Evolutionary conservation across 2,113 vertebrate species (phyloP).

Genomic region (Balaenoptera acutorostrata): DNA sequence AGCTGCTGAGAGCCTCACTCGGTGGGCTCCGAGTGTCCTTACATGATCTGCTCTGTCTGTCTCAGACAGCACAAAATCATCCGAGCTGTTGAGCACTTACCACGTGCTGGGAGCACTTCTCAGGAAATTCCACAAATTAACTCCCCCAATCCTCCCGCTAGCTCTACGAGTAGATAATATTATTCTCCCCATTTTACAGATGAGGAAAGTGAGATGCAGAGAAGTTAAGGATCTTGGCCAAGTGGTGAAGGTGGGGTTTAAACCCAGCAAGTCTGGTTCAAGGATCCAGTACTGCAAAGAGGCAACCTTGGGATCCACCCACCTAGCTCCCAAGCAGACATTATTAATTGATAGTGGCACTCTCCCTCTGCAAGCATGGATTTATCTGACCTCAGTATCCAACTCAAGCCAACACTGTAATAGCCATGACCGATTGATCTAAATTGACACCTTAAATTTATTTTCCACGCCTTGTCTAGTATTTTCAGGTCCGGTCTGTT

Average conservation of each 20-base stretch:
- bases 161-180: background rate
- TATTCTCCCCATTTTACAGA: background rate
- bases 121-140: background rate
- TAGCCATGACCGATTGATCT: background rate
- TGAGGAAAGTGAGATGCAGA: background rate
- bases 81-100: background rate
- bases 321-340: background rate
- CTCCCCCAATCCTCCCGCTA: background rate
- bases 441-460: background rate
- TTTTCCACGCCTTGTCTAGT: background rate
- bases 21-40: background rate
- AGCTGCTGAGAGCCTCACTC: background rate
- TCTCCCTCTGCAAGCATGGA: background rate
- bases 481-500: background rate
- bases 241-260: background rate
- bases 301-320: accelerated
- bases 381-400: background rate
- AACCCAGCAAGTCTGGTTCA: background rate
- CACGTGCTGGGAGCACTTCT: background rate
- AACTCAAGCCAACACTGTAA: background rate
- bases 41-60: background rate
- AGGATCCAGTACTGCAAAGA: too few relatives aligned
- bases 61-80: background rate
- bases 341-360: accelerated
- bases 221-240: background rate